phyloP scores from a whole-genome alignment of 35 echinoderm and acorn worm species.

The Strongylocentrotus purpuratus region DNA sequence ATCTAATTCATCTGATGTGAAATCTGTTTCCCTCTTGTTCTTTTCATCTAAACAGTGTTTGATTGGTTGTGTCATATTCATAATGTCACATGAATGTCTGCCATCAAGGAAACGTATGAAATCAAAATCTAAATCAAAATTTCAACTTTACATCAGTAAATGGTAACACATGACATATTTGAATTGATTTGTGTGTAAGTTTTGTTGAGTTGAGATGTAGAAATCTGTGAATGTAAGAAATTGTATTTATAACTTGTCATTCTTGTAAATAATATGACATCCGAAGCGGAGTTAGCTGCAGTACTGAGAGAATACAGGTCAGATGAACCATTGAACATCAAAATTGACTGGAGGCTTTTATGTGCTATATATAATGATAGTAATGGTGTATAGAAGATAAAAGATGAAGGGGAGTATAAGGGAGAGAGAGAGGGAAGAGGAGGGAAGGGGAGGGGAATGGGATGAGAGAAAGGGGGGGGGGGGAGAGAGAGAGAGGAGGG shows the following conservation, averaged over 20 bases:
- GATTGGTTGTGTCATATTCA: too few species aligned
- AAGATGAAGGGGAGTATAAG: neutral
- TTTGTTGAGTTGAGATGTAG: neutral
- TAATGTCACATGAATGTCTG: neutral
- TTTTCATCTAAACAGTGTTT: neutral
- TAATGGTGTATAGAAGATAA: too few species aligned
- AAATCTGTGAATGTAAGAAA: neutral
- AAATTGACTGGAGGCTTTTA: neutral
- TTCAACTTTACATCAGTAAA: too few species aligned
- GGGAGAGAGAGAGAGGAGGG: neutral
- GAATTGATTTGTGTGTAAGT: neutral
- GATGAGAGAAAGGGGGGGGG: neutral
- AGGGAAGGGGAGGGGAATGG: neutral
- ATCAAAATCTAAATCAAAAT: too few species aligned
- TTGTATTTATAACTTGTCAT: constrained; percentile 31
- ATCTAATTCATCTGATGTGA: neutral
- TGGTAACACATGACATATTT: neutral
- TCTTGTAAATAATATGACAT: constrained; percentile 25
- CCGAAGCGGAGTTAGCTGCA: constrained; percentile 6
- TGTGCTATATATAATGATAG: neutral
- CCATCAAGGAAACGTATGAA: neutral
- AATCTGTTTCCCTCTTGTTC: neutral
- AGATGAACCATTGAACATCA: neutral
- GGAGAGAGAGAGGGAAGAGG: neutral
- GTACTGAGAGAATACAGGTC: constrained; percentile 38